These are phyloP conservation scores for Trematomus bernacchii DNA, from an alignment of 2,797 vertebrate species.

Conservation along the genomic window DNA sequence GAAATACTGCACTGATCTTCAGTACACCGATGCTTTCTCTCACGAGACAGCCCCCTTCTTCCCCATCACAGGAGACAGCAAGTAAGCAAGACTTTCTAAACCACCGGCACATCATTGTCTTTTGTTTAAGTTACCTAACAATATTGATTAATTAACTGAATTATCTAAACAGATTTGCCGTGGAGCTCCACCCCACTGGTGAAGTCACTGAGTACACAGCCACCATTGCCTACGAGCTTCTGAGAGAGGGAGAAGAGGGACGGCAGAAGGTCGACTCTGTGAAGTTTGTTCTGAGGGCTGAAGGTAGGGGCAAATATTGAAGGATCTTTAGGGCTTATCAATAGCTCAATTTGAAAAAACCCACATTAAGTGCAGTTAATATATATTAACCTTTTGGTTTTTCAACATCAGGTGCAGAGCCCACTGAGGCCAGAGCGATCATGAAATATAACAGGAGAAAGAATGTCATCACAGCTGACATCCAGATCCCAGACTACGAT, in stretches of 20 bases:
- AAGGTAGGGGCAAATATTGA: slow-evolving; percentile 81
- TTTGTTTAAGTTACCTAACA: background rate
- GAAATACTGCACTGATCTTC: slow-evolving; percentile 84
- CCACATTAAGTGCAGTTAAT: background rate
- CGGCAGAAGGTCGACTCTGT: slow-evolving; percentile 86
- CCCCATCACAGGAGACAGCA: slow-evolving; percentile 90
- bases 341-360: background rate
- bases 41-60: slow-evolving; percentile 86
- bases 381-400: slow-evolving; percentile 19
- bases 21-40: slow-evolving; percentile 84
- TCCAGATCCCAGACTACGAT: slow-evolving; percentile 89
- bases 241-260: slow-evolving; percentile 40
- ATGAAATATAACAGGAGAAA: slow-evolving; percentile 90
- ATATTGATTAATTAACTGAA: background rate
- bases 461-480: slow-evolving; percentile 84
- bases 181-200: slow-evolving; percentile 90
- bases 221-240: slow-evolving; percentile 83
- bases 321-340: background rate
- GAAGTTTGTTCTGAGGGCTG: slow-evolving; percentile 86
- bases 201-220: slow-evolving; percentile 90
- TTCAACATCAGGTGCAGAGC: slow-evolving; percentile 80
- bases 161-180: slow-evolving; percentile 81
- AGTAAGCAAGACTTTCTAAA: slow-evolving; percentile 77
- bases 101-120: background rate
- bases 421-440: slow-evolving; percentile 84